Conservation (phyloP, 2,797 vertebrate species). For the Balearica regulorum region DNA sequence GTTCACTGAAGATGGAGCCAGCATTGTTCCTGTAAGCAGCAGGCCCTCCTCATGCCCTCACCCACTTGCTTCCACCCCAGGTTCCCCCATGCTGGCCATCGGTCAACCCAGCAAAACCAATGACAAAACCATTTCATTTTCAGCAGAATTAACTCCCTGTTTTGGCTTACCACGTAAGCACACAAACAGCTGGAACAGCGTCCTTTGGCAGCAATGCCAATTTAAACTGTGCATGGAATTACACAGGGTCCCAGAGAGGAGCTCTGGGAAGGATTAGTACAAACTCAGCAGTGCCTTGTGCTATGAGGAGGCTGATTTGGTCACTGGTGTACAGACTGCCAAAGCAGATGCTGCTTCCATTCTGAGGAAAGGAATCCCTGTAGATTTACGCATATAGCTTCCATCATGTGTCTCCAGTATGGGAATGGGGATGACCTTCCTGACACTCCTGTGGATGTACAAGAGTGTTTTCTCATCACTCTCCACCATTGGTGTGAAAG, state of each 20-base stretch:
- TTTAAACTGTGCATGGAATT: neutral
- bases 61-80: neutral
- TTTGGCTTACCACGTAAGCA: neutral
- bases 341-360: neutral
- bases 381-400: neutral
- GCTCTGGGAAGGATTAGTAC: neutral
- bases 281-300: neutral
- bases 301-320: neutral
- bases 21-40: neutral
- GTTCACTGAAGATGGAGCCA: neutral
- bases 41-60: fast-evolving
- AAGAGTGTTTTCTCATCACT: neutral
- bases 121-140: neutral
- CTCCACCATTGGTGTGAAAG: neutral
- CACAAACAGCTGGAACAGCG: neutral
- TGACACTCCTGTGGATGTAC: neutral
- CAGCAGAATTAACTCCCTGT: neutral
- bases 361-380: neutral
- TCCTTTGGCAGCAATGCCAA: neutral
- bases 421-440: neutral
- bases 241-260: neutral
- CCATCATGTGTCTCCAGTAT: fast-evolving
- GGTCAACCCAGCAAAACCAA: neutral
- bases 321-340: neutral
- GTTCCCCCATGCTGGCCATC: neutral